Conservation (phyloP, 1,140 invertebrate species). For the Pentalonia nigronervosa region DNA sequence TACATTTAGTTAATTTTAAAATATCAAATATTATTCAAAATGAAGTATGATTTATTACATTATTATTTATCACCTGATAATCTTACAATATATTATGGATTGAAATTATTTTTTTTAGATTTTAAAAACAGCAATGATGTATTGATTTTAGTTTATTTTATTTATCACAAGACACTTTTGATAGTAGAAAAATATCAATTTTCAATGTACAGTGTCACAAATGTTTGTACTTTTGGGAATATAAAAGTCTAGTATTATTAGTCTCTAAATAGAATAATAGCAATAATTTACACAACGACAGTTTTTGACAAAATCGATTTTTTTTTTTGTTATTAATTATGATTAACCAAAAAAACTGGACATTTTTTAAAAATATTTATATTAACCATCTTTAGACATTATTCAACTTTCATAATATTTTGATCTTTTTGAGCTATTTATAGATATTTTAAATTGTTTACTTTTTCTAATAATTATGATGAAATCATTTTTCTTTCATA, state of each 20-base stretch:
- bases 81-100: neutral
- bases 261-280: neutral
- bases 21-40: neutral
- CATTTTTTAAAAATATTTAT: no score
- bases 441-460: neutral
- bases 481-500: neutral
- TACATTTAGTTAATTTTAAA: neutral
- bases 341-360: no score
- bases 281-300: neutral
- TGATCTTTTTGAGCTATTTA: no score
- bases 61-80: neutral
- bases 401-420: no score
- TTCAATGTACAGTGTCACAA: neutral
- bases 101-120: neutral
- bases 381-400: no score
- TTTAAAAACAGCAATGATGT: neutral
- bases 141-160: neutral
- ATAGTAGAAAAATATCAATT: neutral
- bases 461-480: neutral
- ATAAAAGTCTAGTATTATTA: no score
- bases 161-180: neutral
- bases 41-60: neutral
- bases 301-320: neutral
- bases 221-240: neutral
- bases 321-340: no score